Conservation (phyloP, 1,140 invertebrate species). For the Drosophila ogumai region DNA sequence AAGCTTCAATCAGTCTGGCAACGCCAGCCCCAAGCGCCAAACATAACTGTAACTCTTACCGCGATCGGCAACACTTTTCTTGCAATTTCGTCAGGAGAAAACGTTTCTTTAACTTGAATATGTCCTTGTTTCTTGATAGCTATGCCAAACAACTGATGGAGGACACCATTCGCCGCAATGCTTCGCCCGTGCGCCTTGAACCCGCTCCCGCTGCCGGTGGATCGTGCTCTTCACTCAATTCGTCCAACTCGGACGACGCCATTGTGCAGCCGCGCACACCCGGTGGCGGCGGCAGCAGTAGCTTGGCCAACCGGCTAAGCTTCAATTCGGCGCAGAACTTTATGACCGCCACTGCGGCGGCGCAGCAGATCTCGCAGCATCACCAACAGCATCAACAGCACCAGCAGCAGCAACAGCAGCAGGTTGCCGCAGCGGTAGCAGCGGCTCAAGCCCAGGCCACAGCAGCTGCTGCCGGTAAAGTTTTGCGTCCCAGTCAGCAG, state of each 20-base stretch:
- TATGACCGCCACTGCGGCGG: constrained; percentile 83
- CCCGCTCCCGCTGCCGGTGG: constrained; percentile 84
- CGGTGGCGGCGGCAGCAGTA: constrained; percentile 57
- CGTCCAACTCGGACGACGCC: constrained; percentile 90
- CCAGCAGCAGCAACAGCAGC: constrained; percentile 64
- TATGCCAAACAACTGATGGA: constrained; percentile 96
- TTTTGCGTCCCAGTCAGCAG: constrained; percentile 86
- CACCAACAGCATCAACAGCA: constrained; percentile 61
- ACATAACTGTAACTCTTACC: constrained; percentile 9
- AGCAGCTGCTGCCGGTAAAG: constrained; percentile 84
- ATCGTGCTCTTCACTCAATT: constrained; percentile 89
- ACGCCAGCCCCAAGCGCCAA: background rate
- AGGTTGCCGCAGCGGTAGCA: constrained; percentile 67
- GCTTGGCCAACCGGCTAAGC: constrained; percentile 82
- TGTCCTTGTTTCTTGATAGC: constrained; percentile 85
- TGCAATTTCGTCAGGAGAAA: background rate
- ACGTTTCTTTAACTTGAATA: background rate
- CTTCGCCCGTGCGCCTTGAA: constrained; percentile 92
- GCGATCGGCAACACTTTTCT: constrained; percentile 5
- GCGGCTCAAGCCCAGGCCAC: constrained; percentile 70
- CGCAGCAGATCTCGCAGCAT: constrained; percentile 71
- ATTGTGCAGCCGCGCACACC: constrained; percentile 76
- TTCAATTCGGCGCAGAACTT: constrained; percentile 83
- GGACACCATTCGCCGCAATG: constrained; percentile 96
- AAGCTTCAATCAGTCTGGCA: background rate